Percentiles rank a stretch among this genome's conserved stretches.
Evolutionary conservation across 2,113 vertebrate genomes (phyloP).

Genomic region (Dicerorhinus sumatrensis): DNA sequence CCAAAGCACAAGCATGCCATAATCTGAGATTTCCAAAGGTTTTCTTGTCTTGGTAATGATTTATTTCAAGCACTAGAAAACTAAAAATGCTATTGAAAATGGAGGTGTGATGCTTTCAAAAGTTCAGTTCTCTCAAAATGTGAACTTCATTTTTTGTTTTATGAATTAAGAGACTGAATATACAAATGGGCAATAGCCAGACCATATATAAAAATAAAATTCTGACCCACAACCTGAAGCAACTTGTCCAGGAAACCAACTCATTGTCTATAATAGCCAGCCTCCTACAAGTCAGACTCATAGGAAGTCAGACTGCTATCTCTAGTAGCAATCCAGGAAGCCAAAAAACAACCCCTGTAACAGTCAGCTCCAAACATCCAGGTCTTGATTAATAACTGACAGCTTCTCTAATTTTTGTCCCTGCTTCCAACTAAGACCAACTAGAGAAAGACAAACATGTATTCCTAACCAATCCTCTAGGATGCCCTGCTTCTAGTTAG

Average conservation of each 20-base stretch:
- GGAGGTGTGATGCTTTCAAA: not conserved
- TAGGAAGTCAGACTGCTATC: not conserved
- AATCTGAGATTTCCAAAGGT: constrained; percentile 38
- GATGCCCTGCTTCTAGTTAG: not conserved
- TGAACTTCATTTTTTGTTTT: constrained; percentile 18
- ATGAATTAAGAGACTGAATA: not conserved
- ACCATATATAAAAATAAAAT: not conserved
- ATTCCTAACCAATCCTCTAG: not conserved
- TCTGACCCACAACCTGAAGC: not conserved
- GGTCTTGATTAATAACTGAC: not conserved
- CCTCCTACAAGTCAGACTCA: not conserved
- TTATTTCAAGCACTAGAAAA: constrained; percentile 46
- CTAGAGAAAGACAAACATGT: not conserved
- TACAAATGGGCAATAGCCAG: not conserved
- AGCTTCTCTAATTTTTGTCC: constrained; percentile 10
- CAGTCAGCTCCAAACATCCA: not conserved
- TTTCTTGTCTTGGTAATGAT: constrained; percentile 44
- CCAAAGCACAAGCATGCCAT: constrained; percentile 22
- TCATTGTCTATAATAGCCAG: not conserved
- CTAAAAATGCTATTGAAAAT: constrained; percentile 32
- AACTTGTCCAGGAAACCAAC: not conserved
- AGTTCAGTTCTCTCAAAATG: constrained; percentile 22
- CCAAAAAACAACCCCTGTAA: not conserved
- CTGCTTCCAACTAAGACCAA: constrained; percentile 3
- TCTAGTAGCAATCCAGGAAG: not conserved